Conservation (phyloP, 2,797 vertebrate species). For the Falco concolor region DNA sequence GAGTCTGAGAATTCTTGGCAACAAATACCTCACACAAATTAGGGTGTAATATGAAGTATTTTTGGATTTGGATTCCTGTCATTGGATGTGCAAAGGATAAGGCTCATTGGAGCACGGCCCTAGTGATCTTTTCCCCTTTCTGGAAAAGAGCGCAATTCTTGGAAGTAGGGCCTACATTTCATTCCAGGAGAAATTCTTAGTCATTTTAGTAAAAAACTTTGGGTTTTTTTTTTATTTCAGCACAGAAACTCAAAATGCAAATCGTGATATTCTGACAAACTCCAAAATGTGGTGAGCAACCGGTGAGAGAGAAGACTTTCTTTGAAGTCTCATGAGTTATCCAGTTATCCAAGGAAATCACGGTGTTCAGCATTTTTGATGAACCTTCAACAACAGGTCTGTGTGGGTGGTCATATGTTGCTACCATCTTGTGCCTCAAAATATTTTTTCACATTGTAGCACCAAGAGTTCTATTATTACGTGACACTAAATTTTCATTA, state of each 20-base stretch:
- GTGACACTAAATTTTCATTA: background rate
- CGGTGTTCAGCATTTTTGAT: accelerated
- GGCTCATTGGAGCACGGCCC: background rate
- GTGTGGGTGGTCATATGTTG: background rate
- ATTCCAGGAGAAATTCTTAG: background rate
- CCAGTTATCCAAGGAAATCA: background rate
- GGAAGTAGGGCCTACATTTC: background rate
- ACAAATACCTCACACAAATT: background rate
- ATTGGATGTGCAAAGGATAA: background rate
- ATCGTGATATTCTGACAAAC: background rate
- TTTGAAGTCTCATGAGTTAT: background rate
- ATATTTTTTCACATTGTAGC: background rate
- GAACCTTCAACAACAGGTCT: background rate
- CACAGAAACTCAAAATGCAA: background rate
- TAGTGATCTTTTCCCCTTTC: background rate
- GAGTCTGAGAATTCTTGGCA: conserved; percentile 52
- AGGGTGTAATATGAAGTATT: background rate
- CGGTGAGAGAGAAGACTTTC: background rate
- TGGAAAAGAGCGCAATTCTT: background rate
- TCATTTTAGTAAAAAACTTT: background rate
- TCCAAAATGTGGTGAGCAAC: background rate
- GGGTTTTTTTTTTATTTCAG: background rate
- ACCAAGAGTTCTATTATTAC: background rate
- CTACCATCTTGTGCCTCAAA: background rate
- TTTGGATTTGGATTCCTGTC: conserved; percentile 14